phyloP scores from a whole-genome alignment of 2,888 invertebrate species.

The Molanna angustata region DNA sequence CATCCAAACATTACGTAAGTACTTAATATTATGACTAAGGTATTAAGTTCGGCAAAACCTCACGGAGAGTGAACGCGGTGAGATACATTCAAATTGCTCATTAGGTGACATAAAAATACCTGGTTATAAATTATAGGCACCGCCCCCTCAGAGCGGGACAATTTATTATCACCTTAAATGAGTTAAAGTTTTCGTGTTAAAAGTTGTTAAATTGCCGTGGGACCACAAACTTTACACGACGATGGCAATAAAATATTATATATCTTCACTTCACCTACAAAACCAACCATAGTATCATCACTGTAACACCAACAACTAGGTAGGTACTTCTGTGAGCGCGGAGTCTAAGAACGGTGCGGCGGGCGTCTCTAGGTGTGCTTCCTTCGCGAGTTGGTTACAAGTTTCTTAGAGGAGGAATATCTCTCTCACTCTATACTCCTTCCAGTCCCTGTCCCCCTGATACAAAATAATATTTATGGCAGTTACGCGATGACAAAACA shows the following conservation, averaged over 20 bases:
- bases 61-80: too few species aligned
- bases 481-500: conserved; percentile 32
- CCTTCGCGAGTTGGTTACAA: conserved; percentile 21
- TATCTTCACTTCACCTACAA: too few species aligned
- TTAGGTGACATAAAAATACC: conserved; percentile 6
- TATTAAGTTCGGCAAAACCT: too few species aligned
- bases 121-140: background rate
- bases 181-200: conserved; percentile 28
- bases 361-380: background rate
- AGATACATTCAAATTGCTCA: conserved; percentile 1
- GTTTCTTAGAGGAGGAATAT: too few species aligned
- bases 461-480: conserved; percentile 33
- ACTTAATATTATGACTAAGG: too few species aligned
- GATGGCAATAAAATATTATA: too few species aligned
- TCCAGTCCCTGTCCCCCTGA: conserved; percentile 27
- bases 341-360: too few species aligned
- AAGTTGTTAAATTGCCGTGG: conserved; percentile 31
- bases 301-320: background rate
- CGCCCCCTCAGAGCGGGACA: conserved; percentile 2
- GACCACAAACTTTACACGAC: too few species aligned
- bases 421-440: too few species aligned
- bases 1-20: too few species aligned
- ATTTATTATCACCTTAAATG: conserved; percentile 31
- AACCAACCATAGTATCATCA: too few species aligned
- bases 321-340: too few species aligned